phyloP scores from a whole-genome alignment of 2,113 vertebrate species.

The Apistogramma diplotaenia region DNA sequence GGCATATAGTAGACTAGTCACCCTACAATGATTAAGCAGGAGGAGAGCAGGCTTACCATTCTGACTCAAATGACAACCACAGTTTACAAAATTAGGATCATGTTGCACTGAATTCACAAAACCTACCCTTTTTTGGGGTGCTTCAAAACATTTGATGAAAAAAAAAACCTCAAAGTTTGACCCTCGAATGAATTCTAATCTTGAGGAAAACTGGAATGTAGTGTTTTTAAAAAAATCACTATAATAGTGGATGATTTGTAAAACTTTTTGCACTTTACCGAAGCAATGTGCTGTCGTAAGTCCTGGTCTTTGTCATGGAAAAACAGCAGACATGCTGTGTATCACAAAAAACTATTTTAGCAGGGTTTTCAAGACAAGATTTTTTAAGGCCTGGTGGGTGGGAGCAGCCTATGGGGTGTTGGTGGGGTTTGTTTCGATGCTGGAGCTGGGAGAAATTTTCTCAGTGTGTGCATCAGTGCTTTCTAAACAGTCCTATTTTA shows the following conservation, averaged over 20 bases:
- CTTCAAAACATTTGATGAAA: too few species aligned
- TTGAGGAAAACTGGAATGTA: too few species aligned
- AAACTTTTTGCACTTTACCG: neutral
- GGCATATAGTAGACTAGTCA: neutral
- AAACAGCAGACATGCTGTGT: neutral
- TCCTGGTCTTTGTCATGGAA: neutral
- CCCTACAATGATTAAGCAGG: neutral
- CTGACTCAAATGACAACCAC: too few species aligned
- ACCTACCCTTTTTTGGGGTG: too few species aligned
- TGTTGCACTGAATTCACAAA: too few species aligned
- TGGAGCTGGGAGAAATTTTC: neutral
- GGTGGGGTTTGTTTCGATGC: neutral
- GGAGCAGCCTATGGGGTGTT: too few species aligned
- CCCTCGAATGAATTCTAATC: neutral
- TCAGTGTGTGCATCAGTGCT: neutral
- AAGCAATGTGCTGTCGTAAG: neutral
- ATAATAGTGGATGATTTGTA: neutral
- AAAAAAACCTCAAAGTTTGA: neutral
- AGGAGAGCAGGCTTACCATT: too few species aligned
- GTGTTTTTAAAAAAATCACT: neutral
- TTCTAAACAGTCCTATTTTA: neutral
- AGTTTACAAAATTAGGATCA: too few species aligned
- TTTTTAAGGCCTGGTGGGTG: too few species aligned
- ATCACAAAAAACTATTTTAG: neutral
- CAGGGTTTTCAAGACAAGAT: neutral